Conservation (phyloP, 2,888 invertebrate species). For the Oxystoma pomonae region DNA sequence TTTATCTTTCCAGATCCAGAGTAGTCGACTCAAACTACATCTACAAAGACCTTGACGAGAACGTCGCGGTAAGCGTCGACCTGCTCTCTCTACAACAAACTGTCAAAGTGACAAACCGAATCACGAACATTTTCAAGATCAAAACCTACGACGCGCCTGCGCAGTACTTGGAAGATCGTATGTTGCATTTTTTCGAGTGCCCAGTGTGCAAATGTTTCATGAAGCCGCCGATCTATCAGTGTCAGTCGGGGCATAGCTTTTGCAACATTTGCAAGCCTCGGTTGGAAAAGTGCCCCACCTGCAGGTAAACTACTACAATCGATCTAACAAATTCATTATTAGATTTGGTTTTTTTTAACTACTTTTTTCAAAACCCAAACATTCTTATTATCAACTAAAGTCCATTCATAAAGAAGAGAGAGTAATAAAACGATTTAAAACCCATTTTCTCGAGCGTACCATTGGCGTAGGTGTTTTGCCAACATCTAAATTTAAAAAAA, state of each 20-base stretch:
- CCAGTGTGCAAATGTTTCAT: constrained; percentile 41
- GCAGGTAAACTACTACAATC: too few species aligned
- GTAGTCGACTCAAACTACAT: constrained; percentile 29
- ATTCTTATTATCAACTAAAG: too few species aligned
- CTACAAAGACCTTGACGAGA: constrained; percentile 29
- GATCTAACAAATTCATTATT: too few species aligned
- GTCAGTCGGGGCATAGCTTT: constrained; percentile 40
- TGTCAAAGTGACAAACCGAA: constrained; percentile 29
- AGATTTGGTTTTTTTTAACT: neutral
- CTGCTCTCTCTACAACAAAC: constrained; percentile 34
- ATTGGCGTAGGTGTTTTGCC: too few species aligned
- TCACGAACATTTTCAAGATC: constrained; percentile 32
- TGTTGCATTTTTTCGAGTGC: constrained; percentile 40
- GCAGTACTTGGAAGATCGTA: constrained; percentile 34
- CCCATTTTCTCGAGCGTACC: too few species aligned
- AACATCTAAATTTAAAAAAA: too few species aligned
- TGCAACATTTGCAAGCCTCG: constrained; percentile 39
- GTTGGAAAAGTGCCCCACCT: constrained; percentile 39
- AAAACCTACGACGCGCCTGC: constrained; percentile 24
- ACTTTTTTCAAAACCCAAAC: too few species aligned
- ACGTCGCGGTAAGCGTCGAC: constrained; percentile 32
- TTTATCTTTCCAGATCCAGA: constrained; percentile 28
- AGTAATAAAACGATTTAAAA: too few species aligned
- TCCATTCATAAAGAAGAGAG: too few species aligned
- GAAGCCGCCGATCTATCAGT: constrained; percentile 42